Conservation (phyloP, 2,888 invertebrate species). For the Drosophila merina region DNA sequence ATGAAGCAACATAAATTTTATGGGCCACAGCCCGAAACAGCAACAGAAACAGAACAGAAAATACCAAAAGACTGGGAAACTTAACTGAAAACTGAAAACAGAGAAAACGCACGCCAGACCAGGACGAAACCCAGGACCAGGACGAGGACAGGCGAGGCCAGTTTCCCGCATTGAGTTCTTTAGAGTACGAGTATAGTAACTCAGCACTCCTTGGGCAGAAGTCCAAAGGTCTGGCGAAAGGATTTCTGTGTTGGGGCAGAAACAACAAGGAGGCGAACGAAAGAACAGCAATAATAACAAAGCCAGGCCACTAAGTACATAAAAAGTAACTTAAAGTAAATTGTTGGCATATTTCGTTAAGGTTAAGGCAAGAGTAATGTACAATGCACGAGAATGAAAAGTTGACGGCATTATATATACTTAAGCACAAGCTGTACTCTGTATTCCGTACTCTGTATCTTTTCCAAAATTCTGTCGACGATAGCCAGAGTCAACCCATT, state of each 20-base stretch:
- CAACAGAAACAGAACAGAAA: conserved; percentile 21
- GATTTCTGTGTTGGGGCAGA: conserved; percentile 64
- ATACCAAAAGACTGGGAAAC: conserved; percentile 18
- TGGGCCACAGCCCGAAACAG: conserved; percentile 53
- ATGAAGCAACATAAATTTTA: conserved; percentile 79
- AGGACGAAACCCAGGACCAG: neutral
- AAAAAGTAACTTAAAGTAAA: conserved; percentile 78
- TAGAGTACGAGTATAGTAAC: conserved; percentile 9
- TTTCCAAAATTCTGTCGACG: conserved; percentile 10
- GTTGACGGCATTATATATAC: conserved; percentile 40
- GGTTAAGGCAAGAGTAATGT: conserved; percentile 66
- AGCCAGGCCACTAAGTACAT: conserved; percentile 76
- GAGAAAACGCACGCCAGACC: conserved; percentile 43
- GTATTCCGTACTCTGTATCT: conserved; percentile 6
- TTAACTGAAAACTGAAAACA: conserved; percentile 22
- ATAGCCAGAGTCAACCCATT: conserved; percentile 26
- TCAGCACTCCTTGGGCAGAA: conserved; percentile 37
- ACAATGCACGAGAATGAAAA: conserved; percentile 46
- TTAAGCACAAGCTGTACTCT: conserved; percentile 6
- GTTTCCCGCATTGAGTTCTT: conserved; percentile 1
- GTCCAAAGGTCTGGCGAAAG: conserved; percentile 54
- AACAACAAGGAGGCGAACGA: conserved; percentile 28
- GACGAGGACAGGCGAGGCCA: neutral
- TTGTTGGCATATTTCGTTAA: conserved; percentile 77
- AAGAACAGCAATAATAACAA: conserved; percentile 45